These are phyloP conservation scores for Drosophila formosana DNA, from an alignment of 2,888 invertebrate species.

Conservation along the genomic window DNA sequence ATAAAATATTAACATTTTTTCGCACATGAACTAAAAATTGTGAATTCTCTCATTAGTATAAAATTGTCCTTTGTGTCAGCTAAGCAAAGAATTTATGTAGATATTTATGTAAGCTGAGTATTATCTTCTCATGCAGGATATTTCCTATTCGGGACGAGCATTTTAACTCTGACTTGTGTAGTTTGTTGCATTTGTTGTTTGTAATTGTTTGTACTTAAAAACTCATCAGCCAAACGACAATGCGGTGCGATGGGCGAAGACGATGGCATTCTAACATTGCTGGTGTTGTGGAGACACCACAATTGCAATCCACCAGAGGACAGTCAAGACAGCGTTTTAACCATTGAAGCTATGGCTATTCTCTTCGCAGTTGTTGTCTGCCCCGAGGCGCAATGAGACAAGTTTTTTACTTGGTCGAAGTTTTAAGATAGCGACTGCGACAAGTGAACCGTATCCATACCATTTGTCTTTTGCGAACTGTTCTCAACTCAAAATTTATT, in stretches of 20 bases:
- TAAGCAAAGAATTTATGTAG: no score
- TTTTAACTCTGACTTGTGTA: not conserved
- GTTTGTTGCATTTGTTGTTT: conserved; percentile 61
- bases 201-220: conserved; percentile 80
- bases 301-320: conserved; percentile 45
- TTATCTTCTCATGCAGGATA: conserved; percentile 2
- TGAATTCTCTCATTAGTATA: no score
- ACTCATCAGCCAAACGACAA: conserved; percentile 78
- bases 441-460: conserved; percentile 22
- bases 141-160: not conserved
- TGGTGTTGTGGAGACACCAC: conserved; percentile 28
- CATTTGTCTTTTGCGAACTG: not conserved
- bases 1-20: no score
- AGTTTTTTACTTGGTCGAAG: conserved; percentile 23
- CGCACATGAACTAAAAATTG: no score
- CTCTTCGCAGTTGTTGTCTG: conserved; percentile 1
- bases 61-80: no score
- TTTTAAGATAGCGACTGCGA: conserved; percentile 17
- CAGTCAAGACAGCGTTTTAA: conserved; percentile 61
- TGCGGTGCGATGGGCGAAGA: conserved; percentile 45
- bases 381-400: conserved; percentile 51
- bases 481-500: conserved; percentile 47
- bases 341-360: conserved; percentile 50
- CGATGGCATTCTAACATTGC: conserved; percentile 7
- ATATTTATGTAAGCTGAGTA: not conserved